phyloP scores from a whole-genome alignment of 2,888 invertebrate species.

The Acleris sparsana region DNA sequence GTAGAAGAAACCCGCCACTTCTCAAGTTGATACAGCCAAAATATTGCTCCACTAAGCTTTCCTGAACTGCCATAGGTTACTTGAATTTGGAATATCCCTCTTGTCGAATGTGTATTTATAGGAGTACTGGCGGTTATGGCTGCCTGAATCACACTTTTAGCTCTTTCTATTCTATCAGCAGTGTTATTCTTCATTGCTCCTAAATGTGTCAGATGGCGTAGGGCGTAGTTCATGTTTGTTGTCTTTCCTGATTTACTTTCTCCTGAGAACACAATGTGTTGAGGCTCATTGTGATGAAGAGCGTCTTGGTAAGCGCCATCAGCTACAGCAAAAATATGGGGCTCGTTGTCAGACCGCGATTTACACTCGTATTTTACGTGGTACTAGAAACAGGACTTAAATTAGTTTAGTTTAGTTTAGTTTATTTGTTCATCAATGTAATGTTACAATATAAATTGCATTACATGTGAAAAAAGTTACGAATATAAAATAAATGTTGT shows the following conservation, averaged over 20 bases:
- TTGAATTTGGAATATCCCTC: conserved; percentile 91
- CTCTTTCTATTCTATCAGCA: conserved; percentile 86
- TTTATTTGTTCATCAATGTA: no score
- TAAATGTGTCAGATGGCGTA: conserved; percentile 91
- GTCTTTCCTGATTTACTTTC: conserved; percentile 97
- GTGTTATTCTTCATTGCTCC: conserved; percentile 89
- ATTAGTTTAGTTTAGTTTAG: no score
- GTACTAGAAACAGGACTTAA: conserved; percentile 79
- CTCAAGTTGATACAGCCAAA: conserved; percentile 93
- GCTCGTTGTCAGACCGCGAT: conserved; percentile 94
- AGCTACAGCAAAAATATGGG: conserved; percentile 95
- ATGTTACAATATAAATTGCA: no score
- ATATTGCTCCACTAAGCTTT: conserved; percentile 94
- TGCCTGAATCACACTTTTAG: conserved; percentile 88
- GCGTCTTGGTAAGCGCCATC: conserved; percentile 96
- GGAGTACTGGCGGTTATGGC: conserved; percentile 94
- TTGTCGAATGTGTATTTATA: conserved; percentile 92
- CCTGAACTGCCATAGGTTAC: conserved; percentile 93
- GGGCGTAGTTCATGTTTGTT: conserved; percentile 89
- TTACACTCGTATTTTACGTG: conserved; percentile 92
- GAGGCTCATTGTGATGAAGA: conserved; percentile 92
- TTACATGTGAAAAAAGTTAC: no score
- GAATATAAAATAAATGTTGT: background rate
- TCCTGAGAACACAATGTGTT: conserved; percentile 94
- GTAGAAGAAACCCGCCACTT: conserved; percentile 93